These are phyloP conservation scores for Dendrocincla tyrannina DNA, from an alignment of 2,797 vertebrate genomes.

Conservation along the genomic window DNA sequence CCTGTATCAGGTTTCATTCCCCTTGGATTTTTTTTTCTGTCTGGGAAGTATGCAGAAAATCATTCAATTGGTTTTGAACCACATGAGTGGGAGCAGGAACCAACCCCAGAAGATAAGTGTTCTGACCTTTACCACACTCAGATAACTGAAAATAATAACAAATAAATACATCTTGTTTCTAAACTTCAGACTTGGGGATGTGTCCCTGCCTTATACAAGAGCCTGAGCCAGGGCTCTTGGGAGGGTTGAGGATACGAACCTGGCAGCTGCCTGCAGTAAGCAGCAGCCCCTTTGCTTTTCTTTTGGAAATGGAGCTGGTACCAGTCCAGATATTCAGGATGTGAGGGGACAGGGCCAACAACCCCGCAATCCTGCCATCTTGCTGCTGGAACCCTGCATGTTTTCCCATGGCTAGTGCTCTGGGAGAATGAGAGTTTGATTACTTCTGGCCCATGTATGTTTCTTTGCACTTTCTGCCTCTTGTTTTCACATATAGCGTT, in stretches of 20 bases:
- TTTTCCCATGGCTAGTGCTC: neutral
- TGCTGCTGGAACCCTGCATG: neutral
- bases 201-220: neutral
- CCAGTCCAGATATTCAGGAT: neutral
- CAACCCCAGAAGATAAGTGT: constrained; percentile 52
- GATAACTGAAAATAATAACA: constrained; percentile 57
- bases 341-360: neutral
- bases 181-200: neutral
- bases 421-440: neutral
- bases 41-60: constrained; percentile 46
- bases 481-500: neutral
- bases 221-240: neutral
- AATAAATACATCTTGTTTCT: constrained; percentile 49
- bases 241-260: neutral
- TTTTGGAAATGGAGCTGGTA: neutral
- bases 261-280: neutral
- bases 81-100: constrained; percentile 51
- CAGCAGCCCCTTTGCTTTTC: neutral
- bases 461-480: neutral
- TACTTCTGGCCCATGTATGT: neutral
- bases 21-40: constrained; percentile 29
- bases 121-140: constrained; percentile 29
- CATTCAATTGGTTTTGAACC: constrained; percentile 57
- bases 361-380: neutral
- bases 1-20: constrained; percentile 12